Conservation (phyloP, 2,797 vertebrate genomes). For the Natrix natrix region DNA sequence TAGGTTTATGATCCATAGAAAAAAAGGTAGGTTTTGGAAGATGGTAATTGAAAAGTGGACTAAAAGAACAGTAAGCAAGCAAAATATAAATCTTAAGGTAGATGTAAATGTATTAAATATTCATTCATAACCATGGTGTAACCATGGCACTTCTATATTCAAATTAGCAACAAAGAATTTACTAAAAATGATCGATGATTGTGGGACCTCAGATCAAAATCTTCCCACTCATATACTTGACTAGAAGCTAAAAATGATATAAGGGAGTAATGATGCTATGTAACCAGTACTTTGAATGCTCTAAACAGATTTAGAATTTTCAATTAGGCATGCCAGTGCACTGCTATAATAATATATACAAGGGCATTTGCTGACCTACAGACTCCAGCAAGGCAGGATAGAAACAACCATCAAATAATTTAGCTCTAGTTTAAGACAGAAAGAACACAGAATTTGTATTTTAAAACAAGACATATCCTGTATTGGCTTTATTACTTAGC, state of each 20-base stretch:
- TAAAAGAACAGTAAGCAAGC: neutral
- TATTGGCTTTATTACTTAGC: constrained; percentile 46
- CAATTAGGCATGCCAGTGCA: neutral
- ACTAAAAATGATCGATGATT: neutral
- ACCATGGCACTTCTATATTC: neutral
- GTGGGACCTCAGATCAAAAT: neutral
- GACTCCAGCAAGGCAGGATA: neutral
- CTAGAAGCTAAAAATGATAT: neutral
- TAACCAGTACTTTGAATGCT: neutral
- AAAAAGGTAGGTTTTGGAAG: neutral
- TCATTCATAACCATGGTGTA: neutral
- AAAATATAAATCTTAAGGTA: neutral
- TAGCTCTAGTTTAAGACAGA: constrained; percentile 10
- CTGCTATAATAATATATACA: neutral
- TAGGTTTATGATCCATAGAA: neutral
- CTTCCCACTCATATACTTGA: neutral
- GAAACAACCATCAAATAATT: neutral
- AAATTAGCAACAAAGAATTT: neutral
- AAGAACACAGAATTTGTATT: constrained; percentile 21
- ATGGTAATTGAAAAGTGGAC: neutral
- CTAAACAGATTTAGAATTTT: neutral
- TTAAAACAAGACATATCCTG: constrained; percentile 34
- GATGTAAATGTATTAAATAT: neutral
- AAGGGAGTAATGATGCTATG: neutral
- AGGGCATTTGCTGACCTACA: neutral